These are phyloP conservation scores for Sus scrofa DNA, from an alignment of 2,113 vertebrate species.

Conservation along the genomic window DNA sequence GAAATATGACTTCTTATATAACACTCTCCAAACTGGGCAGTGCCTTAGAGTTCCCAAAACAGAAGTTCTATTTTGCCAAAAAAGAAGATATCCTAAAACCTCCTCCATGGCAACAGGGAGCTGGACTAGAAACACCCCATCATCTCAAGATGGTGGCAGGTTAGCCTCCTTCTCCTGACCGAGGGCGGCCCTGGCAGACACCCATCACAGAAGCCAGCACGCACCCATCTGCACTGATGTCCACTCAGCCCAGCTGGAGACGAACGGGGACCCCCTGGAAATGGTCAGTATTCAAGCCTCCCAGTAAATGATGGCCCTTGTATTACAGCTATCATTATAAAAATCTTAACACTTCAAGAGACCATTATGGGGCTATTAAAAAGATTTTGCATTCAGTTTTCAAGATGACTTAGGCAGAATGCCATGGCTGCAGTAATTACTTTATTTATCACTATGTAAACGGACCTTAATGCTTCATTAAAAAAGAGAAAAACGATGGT, in stretches of 20 bases:
- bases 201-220: accelerated
- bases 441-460: slow-evolving; percentile 88
- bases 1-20: slow-evolving; percentile 23
- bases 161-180: neutral
- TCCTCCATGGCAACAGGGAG: neutral
- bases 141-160: neutral
- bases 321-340: slow-evolving; percentile 80
- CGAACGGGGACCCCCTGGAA: neutral
- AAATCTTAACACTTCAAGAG: slow-evolving; percentile 85
- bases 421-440: slow-evolving; percentile 84
- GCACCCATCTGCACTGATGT: accelerated
- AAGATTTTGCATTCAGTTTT: slow-evolving; percentile 84
- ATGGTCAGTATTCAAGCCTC: slow-evolving; percentile 56
- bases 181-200: neutral
- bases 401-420: slow-evolving; percentile 84
- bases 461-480: slow-evolving; percentile 87
- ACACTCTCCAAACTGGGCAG: neutral
- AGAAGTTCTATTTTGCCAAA: slow-evolving; percentile 15
- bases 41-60: slow-evolving; percentile 34
- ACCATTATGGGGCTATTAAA: slow-evolving; percentile 86
- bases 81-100: neutral
- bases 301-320: slow-evolving; percentile 83
- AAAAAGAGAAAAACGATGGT: slow-evolving; percentile 81
- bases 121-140: neutral
- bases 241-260: neutral